Evolutionary conservation across 2,888 invertebrate species (phyloP).

Genomic region (Venusia cambrica): DNA sequence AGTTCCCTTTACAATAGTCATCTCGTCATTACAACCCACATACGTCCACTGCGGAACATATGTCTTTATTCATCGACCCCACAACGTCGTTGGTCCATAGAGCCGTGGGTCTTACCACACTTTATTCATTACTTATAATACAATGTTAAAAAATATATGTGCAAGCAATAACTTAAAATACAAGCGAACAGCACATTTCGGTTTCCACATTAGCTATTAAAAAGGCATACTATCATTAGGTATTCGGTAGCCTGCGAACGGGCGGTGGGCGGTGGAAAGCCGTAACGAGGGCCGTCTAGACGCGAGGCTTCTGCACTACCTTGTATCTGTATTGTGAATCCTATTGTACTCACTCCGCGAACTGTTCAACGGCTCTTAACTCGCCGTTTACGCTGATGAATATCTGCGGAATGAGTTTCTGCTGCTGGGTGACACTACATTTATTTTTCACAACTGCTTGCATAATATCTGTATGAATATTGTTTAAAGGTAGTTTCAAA

Average conservation of each 20-base stretch:
- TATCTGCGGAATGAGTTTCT: conserved; percentile 39
- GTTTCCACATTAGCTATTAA: conserved; percentile 38
- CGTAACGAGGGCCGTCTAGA: conserved; percentile 71
- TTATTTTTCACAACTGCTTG: conserved; percentile 1
- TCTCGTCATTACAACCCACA: too few relatives aligned
- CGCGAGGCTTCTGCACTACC: conserved; percentile 52
- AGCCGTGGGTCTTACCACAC: too few relatives aligned
- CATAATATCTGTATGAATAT: conserved; percentile 1
- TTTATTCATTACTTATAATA: too few relatives aligned
- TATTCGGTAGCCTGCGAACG: conserved; percentile 40
- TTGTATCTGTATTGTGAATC: conserved; percentile 55
- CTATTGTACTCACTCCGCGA: conserved; percentile 36
- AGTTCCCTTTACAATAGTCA: too few relatives aligned
- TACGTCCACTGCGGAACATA: too few relatives aligned
- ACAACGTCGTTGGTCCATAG: too few relatives aligned
- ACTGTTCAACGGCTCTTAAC: conserved; percentile 38
- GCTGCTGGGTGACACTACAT: conserved; percentile 12
- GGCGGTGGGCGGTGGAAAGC: conserved; percentile 36
- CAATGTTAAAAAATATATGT: too few relatives aligned
- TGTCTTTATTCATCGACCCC: too few relatives aligned
- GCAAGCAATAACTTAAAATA: neutral
- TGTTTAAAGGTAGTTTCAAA: conserved; percentile 4
- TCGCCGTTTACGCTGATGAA: conserved; percentile 52
- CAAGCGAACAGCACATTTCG: neutral
- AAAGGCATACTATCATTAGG: conserved; percentile 62